phyloP scores from a whole-genome alignment of 1,140 invertebrate species.

The Pseudomyrmex concolor region DNA sequence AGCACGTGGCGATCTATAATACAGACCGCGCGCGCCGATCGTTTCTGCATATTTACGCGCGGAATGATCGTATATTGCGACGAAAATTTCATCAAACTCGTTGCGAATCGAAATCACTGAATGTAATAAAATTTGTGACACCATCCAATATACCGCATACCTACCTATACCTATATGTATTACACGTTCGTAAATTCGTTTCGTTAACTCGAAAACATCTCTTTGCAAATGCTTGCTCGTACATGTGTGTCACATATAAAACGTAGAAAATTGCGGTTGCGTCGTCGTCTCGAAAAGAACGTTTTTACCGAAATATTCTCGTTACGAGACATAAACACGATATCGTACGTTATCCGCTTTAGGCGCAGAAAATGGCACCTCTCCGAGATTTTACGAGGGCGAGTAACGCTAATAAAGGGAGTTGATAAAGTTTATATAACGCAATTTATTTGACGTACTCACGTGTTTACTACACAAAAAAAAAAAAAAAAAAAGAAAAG shows the following conservation, averaged over 20 bases:
- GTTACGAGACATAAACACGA: background rate
- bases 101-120: background rate
- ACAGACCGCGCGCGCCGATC: constrained; percentile 31
- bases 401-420: constrained; percentile 18
- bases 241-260: background rate
- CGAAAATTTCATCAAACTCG: background rate
- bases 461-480: background rate
- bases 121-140: background rate
- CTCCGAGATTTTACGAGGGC: background rate
- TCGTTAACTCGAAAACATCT: background rate
- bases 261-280: background rate
- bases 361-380: constrained; percentile 14
- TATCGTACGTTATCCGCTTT: background rate
- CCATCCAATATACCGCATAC: background rate
- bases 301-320: constrained; percentile 10
- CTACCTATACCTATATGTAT: too few species aligned
- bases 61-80: background rate
- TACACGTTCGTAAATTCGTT: background rate
- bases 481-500: background rate
- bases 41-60: background rate
- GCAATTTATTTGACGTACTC: constrained; percentile 25
- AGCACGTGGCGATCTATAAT: constrained; percentile 64
- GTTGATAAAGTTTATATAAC: background rate
- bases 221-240: background rate
- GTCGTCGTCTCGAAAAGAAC: background rate